Evolutionary conservation across 2,888 invertebrate genomes (phyloP), one percentile per base, ranked within the genome.

Genomic region (Deilephila elpenor): DNA sequence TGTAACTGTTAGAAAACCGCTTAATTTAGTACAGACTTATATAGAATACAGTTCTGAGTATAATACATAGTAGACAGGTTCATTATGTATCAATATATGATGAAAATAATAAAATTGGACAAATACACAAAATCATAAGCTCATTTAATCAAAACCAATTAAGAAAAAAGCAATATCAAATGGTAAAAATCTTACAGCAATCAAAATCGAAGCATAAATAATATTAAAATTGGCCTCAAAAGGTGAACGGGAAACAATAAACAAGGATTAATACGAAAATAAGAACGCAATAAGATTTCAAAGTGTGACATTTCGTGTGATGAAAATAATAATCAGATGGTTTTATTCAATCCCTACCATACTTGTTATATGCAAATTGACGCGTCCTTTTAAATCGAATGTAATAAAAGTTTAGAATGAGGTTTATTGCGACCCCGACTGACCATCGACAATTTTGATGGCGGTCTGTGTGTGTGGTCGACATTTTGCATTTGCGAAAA

Each of bases 401-500:
- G 17, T 25, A 25, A 51, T 67, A 67, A 67, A 67, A 17, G 62
- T 67, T 29, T 67, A 67, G 59, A 53, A 29, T 19, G 29, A 19
- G 25, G 44, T 73, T 56, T 67, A 73, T 73, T 67, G 59, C 8
- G n/a, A 59, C 17, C 25, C 59, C 8, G 56, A 37, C 3, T 44
- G 56, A 44, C 37, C 53, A 37, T 62, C n/a, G 62, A 64, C 19
- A 8, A 44, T 56, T 62, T 64, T 64, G 64, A 64, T 17, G 25
- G 56, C 20, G 37, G 7, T 7, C 20, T 44, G n/a, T 37, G 14
- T 72, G 37, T 73, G 67, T 67, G 72, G 59, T 59, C 67, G 67
- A 67, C 44, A 67, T 73, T 59, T 59, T 64, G 37, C 29, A 17
- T 62, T 53, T 37, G 51, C 67, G 25, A 67, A 67, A 64, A 37